Percentiles rank a stretch among this genome's conserved stretches.
These are phyloP conservation scores for Orbicella faveolata DNA, from an alignment of 64 coral and sea anemone genomes.

Conservation along the genomic window DNA sequence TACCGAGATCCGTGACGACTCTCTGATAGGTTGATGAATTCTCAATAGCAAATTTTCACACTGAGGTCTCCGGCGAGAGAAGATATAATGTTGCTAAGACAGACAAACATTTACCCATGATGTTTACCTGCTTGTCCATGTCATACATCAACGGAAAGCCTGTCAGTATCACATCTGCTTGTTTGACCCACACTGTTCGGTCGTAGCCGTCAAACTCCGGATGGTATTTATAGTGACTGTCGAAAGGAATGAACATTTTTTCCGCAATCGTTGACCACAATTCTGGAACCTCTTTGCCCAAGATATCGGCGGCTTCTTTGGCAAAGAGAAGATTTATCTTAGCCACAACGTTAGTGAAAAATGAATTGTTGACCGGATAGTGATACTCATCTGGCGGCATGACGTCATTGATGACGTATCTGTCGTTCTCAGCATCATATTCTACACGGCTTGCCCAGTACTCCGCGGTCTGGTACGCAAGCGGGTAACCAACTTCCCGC, in stretches of 20 bases:
- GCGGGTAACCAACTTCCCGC: slow-evolving; percentile 64
- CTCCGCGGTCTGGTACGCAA: slow-evolving; percentile 82
- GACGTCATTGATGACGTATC: slow-evolving; percentile 77
- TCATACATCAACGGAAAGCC: slow-evolving; percentile 82
- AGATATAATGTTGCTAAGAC: too few species aligned
- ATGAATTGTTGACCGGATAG: slow-evolving; percentile 83
- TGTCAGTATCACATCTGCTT: slow-evolving; percentile 84
- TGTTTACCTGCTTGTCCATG: slow-evolving; percentile 71
- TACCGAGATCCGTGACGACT: too few species aligned
- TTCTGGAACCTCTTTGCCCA: slow-evolving; percentile 52
- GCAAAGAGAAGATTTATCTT: slow-evolving; percentile 91
- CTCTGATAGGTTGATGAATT: too few species aligned
- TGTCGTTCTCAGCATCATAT: slow-evolving; percentile 25
- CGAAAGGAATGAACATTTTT: slow-evolving; percentile 89
- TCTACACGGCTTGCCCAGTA: slow-evolving; percentile 85
- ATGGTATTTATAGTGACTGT: slow-evolving; percentile 63
- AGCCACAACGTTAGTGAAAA: slow-evolving; percentile 90
- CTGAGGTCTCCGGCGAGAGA: too few species aligned
- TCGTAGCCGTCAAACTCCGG: slow-evolving; percentile 84
- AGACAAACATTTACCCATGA: too few species aligned
- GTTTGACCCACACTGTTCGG: slow-evolving; percentile 67
- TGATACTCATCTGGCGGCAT: slow-evolving; percentile 95
- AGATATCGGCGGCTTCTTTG: slow-evolving; percentile 62
- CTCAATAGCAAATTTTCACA: too few species aligned
- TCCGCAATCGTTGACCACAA: slow-evolving; percentile 60